Evolutionary conservation across 2,888 invertebrate genomes (phyloP).

Genomic region (Pollenia amentaria): DNA sequence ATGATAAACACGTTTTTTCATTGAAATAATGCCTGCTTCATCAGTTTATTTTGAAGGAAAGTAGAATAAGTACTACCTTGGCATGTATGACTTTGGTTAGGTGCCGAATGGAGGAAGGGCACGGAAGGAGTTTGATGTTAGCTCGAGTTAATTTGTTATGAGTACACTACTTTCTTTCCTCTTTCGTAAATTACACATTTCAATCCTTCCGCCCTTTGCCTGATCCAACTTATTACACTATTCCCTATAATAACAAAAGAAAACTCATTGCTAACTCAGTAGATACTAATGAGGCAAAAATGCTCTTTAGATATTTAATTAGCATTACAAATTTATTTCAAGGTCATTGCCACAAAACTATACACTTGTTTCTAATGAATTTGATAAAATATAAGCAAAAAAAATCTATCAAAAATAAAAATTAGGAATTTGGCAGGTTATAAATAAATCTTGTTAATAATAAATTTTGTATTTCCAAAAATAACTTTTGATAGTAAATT

Average conservation of each 20-base stretch:
- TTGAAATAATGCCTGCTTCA: neutral
- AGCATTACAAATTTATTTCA: neutral
- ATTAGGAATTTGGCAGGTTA: no score
- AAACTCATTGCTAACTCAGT: neutral
- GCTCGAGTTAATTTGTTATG: slow-evolving; percentile 32
- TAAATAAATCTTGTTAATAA: no score
- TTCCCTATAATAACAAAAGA: neutral
- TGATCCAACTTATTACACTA: no score
- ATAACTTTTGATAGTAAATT: no score
- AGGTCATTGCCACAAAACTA: neutral
- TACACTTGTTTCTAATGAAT: no score
- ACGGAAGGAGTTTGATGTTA: neutral
- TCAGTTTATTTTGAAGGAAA: neutral
- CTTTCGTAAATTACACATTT: slow-evolving; percentile 20
- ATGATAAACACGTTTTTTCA: neutral
- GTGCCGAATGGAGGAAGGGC: neutral
- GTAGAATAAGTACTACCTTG: no score
- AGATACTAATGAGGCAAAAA: no score
- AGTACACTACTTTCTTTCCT: slow-evolving; percentile 25
- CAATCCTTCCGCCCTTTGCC: neutral
- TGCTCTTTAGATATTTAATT: neutral
- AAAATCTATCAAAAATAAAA: no score
- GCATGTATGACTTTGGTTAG: neutral
- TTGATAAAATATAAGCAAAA: no score
- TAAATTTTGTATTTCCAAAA: no score